A percentile compares a stretch with the other conserved stretches of the same genome.
Conservation (phyloP, 2,888 invertebrate species). For the Pandemis cinnamomeana region DNA sequence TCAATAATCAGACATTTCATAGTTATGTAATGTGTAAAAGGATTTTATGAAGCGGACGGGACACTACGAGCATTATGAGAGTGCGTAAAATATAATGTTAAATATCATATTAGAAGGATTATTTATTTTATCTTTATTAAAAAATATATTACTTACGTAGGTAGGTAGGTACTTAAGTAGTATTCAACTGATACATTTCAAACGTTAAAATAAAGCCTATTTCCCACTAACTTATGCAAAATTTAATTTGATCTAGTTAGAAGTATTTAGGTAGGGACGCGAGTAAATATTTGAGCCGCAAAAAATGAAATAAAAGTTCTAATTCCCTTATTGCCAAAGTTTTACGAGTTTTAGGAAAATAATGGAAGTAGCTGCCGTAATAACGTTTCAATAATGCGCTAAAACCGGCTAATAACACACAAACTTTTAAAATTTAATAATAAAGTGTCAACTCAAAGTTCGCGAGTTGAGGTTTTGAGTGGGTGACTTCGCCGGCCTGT, state of each 20-base stretch:
- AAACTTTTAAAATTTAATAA: constrained; percentile 32
- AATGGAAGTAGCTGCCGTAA: constrained; percentile 17
- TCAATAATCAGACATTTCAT: too few species aligned
- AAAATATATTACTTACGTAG: too few species aligned
- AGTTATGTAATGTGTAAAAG: too few species aligned
- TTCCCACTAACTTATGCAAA: not conserved
- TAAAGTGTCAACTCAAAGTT: constrained; percentile 16
- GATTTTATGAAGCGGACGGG: too few species aligned
- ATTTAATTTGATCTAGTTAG: not conserved
- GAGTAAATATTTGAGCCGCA: not conserved
- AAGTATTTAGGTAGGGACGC: not conserved
- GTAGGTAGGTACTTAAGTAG: too few species aligned
- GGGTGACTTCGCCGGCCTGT: constrained; percentile 10
- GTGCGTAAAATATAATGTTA: too few species aligned
- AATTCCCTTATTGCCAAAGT: constrained; percentile 1
- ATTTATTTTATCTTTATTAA: too few species aligned
- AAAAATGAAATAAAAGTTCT: not conserved
- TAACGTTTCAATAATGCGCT: constrained; percentile 14
- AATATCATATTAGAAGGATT: too few species aligned
- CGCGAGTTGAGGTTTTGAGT: constrained; percentile 17
- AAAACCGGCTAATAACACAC: constrained; percentile 11
- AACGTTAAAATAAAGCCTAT: too few species aligned
- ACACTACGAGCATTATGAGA: too few species aligned
- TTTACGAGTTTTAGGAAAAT: not conserved
- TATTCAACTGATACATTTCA: too few species aligned